A percentile compares a stretch with the other conserved stretches of the same genome.
These are phyloP conservation scores for Oxygymnocypris stewartii DNA, from an alignment of 2,113 vertebrate genomes.

Conservation along the genomic window DNA sequence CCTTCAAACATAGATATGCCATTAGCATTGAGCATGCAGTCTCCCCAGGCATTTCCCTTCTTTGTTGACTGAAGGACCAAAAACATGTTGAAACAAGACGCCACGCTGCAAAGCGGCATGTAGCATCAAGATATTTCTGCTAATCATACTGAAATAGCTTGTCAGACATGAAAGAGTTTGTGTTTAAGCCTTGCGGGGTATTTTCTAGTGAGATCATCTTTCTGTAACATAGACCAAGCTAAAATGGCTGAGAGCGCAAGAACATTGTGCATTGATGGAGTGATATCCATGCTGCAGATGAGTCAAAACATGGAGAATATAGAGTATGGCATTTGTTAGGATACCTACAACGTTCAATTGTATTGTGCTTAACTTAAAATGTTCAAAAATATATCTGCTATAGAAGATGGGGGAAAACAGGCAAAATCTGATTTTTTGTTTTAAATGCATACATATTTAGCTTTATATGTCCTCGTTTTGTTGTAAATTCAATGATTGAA, in stretches of 20 bases:
- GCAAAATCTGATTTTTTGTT: not conserved
- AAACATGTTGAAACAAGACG: constrained; percentile 55
- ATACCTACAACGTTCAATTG: not conserved
- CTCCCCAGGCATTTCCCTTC: constrained; percentile 56
- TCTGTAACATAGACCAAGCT: constrained; percentile 38
- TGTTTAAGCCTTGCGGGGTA: constrained; percentile 59
- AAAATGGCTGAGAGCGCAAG: constrained; percentile 42
- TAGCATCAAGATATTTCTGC: constrained; percentile 57
- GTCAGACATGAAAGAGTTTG: constrained; percentile 55
- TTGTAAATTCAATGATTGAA: not conserved
- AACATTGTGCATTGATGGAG: constrained; percentile 25
- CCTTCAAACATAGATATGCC: constrained; percentile 45
- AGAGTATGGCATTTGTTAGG: not conserved
- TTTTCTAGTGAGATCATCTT: constrained; percentile 58
- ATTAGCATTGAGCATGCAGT: constrained; percentile 47
- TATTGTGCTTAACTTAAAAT: not conserved
- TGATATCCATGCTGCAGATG: constrained; percentile 26
- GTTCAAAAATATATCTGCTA: not conserved
- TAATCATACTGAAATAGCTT: constrained; percentile 61
- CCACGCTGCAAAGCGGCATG: constrained; percentile 50
- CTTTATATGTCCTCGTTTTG: not conserved
- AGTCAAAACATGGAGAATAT: not conserved
- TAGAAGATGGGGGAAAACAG: not conserved
- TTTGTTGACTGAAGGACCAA: constrained; percentile 50
- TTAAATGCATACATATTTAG: too few relatives aligned